phyloP scores from a whole-genome alignment of 2,888 invertebrate genomes.

The Cynaeus angustus region DNA sequence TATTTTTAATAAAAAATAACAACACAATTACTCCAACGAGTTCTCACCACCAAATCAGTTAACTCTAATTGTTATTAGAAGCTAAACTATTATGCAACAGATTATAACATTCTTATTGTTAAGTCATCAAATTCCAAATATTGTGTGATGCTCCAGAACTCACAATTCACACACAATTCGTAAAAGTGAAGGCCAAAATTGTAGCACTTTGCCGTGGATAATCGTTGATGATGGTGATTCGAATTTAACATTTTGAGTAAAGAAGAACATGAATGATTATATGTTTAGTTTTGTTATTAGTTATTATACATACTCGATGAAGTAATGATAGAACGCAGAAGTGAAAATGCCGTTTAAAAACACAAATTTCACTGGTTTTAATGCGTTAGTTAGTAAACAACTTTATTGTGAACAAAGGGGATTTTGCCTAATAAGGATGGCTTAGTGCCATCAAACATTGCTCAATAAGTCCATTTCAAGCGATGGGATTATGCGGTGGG shows the following conservation, averaged over 20 bases:
- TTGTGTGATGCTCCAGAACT: slow-evolving; percentile 11
- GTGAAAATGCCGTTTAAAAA: neutral
- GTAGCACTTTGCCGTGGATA: no score
- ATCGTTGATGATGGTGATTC: no score
- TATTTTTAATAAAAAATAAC: no score
- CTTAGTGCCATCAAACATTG: neutral
- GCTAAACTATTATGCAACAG: slow-evolving; percentile 16
- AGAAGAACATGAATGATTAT: no score
- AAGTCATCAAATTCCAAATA: slow-evolving; percentile 29
- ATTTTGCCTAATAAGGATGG: slow-evolving; percentile 1
- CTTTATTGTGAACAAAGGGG: neutral
- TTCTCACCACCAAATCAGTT: neutral
- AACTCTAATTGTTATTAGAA: neutral
- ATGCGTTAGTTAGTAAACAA: slow-evolving; percentile 2
- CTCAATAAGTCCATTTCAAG: neutral
- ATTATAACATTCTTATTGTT: slow-evolving; percentile 25
- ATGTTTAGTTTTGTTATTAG: no score
- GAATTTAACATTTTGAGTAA: slow-evolving; percentile 10
- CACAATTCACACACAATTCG: slow-evolving; percentile 22
- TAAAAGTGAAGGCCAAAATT: slow-evolving; percentile 26
- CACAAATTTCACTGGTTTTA: neutral
- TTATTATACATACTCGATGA: no score
- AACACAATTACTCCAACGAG: no score
- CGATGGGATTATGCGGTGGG: neutral
- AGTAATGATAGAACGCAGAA: no score